Percentiles rank a stretch among this genome's conserved stretches.
phyloP scores from a whole-genome alignment of 2,797 vertebrate species.

The Anguilla pacifica region DNA sequence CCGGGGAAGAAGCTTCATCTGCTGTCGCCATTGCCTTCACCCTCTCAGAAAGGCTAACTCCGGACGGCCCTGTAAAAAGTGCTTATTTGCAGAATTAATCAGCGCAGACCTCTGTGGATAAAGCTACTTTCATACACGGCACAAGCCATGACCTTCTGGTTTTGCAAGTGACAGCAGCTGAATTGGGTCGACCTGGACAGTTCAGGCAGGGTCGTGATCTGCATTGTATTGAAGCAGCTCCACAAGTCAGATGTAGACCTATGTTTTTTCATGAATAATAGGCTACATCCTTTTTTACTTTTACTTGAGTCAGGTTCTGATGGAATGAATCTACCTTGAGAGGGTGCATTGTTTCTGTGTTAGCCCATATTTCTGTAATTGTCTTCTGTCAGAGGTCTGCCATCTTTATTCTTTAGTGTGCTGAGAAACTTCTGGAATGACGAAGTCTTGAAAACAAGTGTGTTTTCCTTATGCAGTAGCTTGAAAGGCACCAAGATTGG shows the following conservation, averaged over 20 bases:
- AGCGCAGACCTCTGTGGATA: neutral
- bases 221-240: neutral
- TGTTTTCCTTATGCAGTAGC: neutral
- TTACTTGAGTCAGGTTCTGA: neutral
- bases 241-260: neutral
- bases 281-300: neutral
- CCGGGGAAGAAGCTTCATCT: neutral
- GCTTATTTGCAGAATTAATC: slow-evolving; percentile 1
- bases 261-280: neutral
- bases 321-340: neutral
- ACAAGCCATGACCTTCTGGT: neutral
- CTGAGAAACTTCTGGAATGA: neutral
- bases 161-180: neutral
- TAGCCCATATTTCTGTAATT: neutral
- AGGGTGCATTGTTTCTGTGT: neutral
- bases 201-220: neutral
- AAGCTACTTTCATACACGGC: neutral
- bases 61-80: neutral
- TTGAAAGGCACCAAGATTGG: neutral
- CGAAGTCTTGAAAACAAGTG: neutral
- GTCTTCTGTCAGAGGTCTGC: neutral
- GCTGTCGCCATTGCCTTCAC: neutral
- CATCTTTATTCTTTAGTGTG: neutral
- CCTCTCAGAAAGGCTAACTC: neutral
- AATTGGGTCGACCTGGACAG: neutral